phyloP scores from a whole-genome alignment of 2,797 vertebrate species.

The Eremophila alpestris region DNA sequence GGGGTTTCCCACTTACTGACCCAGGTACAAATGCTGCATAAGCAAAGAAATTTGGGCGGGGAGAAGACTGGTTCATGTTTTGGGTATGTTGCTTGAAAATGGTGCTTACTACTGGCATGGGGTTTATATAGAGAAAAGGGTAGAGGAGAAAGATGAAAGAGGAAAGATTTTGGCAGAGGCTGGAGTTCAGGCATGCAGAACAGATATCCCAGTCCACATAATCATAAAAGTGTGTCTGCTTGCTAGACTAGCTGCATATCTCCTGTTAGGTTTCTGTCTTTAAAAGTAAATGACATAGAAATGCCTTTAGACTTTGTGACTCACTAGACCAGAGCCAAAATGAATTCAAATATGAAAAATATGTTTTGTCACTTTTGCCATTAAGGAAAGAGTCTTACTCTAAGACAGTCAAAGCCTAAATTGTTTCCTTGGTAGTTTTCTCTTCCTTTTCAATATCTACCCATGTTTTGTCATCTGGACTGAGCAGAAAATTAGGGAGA shows the following conservation, averaged over 20 bases:
- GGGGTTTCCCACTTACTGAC: constrained; percentile 51
- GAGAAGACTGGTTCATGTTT: not conserved
- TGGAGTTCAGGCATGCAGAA: constrained; percentile 49
- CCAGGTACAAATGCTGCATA: constrained; percentile 27
- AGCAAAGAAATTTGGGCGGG: not conserved
- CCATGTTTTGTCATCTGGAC: not conserved
- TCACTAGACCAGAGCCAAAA: constrained; percentile 22
- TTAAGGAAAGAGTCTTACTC: not conserved
- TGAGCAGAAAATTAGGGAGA: not conserved
- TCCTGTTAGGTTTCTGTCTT: constrained; percentile 20
- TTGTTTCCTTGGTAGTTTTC: constrained; percentile 14
- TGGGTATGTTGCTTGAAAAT: not conserved
- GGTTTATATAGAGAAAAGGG: not conserved
- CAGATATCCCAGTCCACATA: constrained; percentile 47
- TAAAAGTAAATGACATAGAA: constrained; percentile 21
- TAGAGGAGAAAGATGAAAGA: constrained; percentile 4
- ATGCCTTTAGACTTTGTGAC: constrained; percentile 2
- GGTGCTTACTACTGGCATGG: not conserved
- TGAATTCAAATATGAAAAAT: constrained; percentile 38
- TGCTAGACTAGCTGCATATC: constrained; percentile 20
- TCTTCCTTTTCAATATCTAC: not conserved
- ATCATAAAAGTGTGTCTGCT: constrained; percentile 50
- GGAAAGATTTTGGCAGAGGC: constrained; percentile 39
- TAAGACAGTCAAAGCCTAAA: not conserved
- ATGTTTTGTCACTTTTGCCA: not conserved